Evolutionary conservation across 2,888 invertebrate species (phyloP).

Genomic region (Meiosimyza platycephala): DNA sequence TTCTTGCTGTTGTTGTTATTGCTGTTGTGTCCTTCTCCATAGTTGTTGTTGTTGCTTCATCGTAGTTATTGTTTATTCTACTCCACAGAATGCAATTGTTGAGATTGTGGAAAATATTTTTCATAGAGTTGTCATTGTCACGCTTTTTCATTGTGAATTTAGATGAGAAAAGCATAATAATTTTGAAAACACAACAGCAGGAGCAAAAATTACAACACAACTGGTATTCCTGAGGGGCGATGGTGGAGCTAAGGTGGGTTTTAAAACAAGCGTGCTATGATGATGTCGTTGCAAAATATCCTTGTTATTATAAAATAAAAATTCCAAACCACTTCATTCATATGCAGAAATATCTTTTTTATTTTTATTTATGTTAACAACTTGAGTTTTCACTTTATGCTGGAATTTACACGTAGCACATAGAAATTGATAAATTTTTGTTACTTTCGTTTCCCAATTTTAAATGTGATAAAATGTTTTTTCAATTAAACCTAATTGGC

Average conservation of each 20-base stretch:
- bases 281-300: neutral
- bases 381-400: too few species aligned
- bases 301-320: too few species aligned
- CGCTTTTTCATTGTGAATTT: slow-evolving; percentile 33
- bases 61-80: slow-evolving; percentile 24
- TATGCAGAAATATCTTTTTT: too few species aligned
- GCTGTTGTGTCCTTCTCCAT: slow-evolving; percentile 21
- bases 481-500: too few species aligned
- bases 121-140: slow-evolving; percentile 32
- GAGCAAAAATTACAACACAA: neutral
- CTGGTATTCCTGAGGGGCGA: neutral
- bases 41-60: slow-evolving; percentile 30
- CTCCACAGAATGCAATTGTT: slow-evolving; percentile 32
- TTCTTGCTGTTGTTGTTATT: too few species aligned
- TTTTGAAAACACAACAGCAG: slow-evolving; percentile 16
- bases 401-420: too few species aligned
- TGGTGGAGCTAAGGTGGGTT: neutral
- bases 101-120: slow-evolving; percentile 28
- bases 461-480: too few species aligned
- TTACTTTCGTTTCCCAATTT: too few species aligned
- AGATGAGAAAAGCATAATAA: slow-evolving; percentile 36
- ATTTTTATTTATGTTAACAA: too few species aligned
- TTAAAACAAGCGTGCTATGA: neutral
- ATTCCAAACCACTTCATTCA: too few species aligned
- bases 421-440: too few species aligned